These are phyloP conservation scores for Crax fasciolata DNA, from an alignment of 2,797 vertebrate species.

Conservation along the genomic window DNA sequence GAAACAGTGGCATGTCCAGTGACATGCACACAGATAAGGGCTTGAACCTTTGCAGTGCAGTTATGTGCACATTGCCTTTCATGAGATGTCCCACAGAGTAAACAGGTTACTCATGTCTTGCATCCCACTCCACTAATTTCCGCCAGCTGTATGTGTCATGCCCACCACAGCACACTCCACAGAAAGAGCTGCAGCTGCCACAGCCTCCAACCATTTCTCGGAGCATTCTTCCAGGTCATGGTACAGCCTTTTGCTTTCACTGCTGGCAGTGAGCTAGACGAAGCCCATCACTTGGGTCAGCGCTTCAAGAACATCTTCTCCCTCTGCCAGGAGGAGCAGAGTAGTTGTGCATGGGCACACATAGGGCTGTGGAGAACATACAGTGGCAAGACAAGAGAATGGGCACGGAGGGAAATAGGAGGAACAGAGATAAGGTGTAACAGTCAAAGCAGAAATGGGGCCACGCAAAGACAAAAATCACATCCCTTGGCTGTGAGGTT, in stretches of 20 bases:
- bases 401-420: neutral
- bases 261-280: neutral
- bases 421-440: neutral
- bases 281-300: neutral
- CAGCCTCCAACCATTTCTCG: neutral
- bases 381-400: neutral
- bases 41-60: neutral
- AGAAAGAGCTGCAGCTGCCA: neutral
- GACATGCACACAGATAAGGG: neutral
- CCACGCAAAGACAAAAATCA: neutral
- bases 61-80: accelerated
- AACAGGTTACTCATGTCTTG: neutral
- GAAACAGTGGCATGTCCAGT: neutral
- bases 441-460: neutral
- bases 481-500: neutral
- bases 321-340: neutral
- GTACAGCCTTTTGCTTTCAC: neutral
- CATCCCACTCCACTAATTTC: neutral
- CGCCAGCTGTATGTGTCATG: neutral
- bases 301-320: neutral
- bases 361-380: neutral
- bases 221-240: neutral
- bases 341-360: accelerated
- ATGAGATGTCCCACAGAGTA: neutral
- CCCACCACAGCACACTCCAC: accelerated